These are phyloP conservation scores for Hydriomena furcata DNA, from an alignment of 2,888 invertebrate species.

Conservation along the genomic window DNA sequence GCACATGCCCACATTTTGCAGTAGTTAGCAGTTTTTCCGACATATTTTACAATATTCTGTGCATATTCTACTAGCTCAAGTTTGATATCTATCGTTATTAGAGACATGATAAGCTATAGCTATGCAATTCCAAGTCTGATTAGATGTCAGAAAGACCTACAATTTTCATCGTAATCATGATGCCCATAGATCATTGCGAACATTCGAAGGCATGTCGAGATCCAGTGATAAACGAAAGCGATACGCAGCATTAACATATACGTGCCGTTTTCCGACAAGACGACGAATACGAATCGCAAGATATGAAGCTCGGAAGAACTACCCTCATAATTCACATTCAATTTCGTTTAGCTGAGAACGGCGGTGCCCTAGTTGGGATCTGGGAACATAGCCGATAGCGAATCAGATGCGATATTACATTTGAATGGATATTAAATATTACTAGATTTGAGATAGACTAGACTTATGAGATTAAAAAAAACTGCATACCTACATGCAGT, in stretches of 20 bases:
- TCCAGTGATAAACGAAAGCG: constrained; percentile 19
- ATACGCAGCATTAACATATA: constrained; percentile 31
- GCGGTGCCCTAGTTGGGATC: constrained; percentile 1
- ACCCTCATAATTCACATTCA: constrained; percentile 28
- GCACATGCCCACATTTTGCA: too few relatives aligned
- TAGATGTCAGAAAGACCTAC: not conserved
- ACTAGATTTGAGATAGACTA: too few relatives aligned
- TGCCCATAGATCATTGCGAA: constrained; percentile 8
- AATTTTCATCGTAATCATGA: constrained; percentile 7
- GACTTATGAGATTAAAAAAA: too few relatives aligned
- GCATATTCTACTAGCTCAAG: too few relatives aligned
- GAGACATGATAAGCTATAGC: too few relatives aligned
- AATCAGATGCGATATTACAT: constrained; percentile 2
- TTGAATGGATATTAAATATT: constrained; percentile 11
- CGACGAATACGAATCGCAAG: constrained; percentile 32
- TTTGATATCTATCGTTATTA: too few relatives aligned
- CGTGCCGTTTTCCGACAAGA: constrained; percentile 28
- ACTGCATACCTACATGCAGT: not conserved
- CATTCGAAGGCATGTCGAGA: constrained; percentile 18
- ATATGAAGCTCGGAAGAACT: constrained; percentile 26
- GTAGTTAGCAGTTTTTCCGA: too few relatives aligned
- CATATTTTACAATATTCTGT: too few relatives aligned
- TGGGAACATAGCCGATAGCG: constrained; percentile 4
- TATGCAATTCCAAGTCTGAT: too few relatives aligned
- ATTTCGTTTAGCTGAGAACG: constrained; percentile 25